Percentiles rank a stretch among this genome's conserved stretches.
Evolutionary conservation across 2,797 vertebrate genomes (phyloP).

Genomic region (Paratrypauchen microcephalus): DNA sequence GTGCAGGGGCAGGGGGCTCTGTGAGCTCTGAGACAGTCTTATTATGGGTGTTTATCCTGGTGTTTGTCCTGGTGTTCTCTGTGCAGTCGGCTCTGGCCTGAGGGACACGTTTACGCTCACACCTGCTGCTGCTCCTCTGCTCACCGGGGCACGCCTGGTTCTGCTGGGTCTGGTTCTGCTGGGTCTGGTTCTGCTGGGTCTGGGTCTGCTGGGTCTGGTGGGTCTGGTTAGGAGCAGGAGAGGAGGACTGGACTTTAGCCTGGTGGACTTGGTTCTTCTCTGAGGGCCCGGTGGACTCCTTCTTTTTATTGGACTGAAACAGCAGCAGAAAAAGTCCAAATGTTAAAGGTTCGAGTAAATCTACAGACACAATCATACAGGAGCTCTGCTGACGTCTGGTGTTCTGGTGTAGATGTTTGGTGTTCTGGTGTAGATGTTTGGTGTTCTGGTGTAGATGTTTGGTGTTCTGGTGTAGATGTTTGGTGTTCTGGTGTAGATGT

Average conservation of each 20-base stretch:
- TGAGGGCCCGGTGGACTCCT: constrained; percentile 63
- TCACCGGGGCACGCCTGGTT: constrained; percentile 53
- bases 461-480: too few species aligned
- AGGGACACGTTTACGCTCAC: constrained; percentile 80
- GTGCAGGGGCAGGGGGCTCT: constrained; percentile 9
- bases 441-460: too few species aligned
- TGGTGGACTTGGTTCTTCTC: constrained; percentile 43
- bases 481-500: too few species aligned
- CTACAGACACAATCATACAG: too few species aligned
- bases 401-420: too few species aligned
- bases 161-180: background rate
- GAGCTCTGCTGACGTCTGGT: too few species aligned
- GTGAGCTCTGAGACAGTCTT: constrained; percentile 37
- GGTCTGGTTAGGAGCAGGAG: background rate
- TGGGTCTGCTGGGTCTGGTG: background rate
- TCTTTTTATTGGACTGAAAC: constrained; percentile 78
- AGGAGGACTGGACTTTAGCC: too few species aligned
- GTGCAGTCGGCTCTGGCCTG: constrained; percentile 77
- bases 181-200: background rate
- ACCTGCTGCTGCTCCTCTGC: constrained; percentile 64
- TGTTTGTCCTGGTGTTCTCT: constrained; percentile 50
- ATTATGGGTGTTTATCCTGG: constrained; percentile 33
- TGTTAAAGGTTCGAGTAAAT: too few species aligned
- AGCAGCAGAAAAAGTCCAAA: too few species aligned
- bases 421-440: too few species aligned